Base-by-base conservation (phyloP, 2,113 vertebrate species). In the Raphicerus campestris region DNA sequence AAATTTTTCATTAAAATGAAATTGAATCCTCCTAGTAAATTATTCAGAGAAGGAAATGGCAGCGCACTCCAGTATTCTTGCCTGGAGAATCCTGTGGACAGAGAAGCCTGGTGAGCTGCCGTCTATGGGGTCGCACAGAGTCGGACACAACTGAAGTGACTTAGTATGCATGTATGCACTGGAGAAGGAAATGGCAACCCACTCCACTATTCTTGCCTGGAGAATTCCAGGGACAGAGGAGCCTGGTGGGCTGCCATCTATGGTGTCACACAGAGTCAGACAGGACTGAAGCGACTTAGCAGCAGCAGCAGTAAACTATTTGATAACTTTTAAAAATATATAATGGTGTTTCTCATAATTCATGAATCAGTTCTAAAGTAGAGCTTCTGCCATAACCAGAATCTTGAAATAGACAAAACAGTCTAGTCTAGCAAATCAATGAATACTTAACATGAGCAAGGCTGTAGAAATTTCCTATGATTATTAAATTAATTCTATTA, bases 341-440 rank as follows among this genome's bases (percentile, higher is more conserved):
- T 45, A 2, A 45, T 32, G 16, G 15, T 89, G 19, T 75, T 80
- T 70, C 28, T 92, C 49, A 77, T 1, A 96, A 85, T 84, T 80
- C 5, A 47, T 35, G n/a, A 4, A 75, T 30, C 42, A 77, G 47
- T 19, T 89, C 20, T 60, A 93, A 87, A 58, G 42, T 1, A 61
- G 14, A 87, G 15, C 26, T 63, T 83, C 28, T 39, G 15, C 22
- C n/a, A 94, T 61, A 56, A 89, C 5, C 19, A 91, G 45, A 93
- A 84, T 66, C 22, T 91, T 92, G 24, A 86, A 96, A 87, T 10
- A 24, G 19, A 19, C 20, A 97, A 78, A 82, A 70, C 11, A 63
- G 6, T 22, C 60, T 15, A 84, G 42, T 49, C 13, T 56, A 58
- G 5, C 11, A 95, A 95, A 93, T 26, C 14, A 80, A 61, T 55